A percentile compares a stretch with the other conserved stretches of the same genome.
Evolutionary conservation across 2,888 invertebrate species (phyloP).

Genomic region (Rhagonycha lutea): DNA sequence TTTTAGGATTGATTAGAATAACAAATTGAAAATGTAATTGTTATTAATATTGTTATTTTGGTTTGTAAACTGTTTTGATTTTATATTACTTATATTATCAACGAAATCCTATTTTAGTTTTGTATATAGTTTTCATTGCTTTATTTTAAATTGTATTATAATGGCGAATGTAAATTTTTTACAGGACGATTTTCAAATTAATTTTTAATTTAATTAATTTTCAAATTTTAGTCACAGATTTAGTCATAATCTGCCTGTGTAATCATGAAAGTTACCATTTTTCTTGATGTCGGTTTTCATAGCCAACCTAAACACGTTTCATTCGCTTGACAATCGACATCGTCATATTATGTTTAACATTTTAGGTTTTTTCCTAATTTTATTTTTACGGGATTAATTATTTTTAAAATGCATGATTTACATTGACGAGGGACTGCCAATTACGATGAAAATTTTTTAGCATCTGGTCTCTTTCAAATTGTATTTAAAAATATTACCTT

Average conservation of each 20-base stretch:
- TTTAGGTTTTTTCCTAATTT: background rate
- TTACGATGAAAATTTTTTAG: too few species aligned
- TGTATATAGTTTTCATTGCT: slow-evolving; percentile 1
- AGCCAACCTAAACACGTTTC: background rate
- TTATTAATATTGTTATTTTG: slow-evolving; percentile 1
- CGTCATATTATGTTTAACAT: background rate
- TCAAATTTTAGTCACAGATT: background rate
- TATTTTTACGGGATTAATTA: background rate
- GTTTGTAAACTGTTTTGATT: background rate
- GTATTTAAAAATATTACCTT: too few species aligned
- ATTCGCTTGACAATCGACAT: background rate
- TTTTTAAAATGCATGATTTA: too few species aligned
- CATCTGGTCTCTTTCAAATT: too few species aligned
- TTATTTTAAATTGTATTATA: slow-evolving; percentile 2
- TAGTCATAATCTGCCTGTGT: background rate
- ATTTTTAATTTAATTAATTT: background rate
- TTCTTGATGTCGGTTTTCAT: background rate
- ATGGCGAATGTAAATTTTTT: background rate
- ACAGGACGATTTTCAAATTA: background rate
- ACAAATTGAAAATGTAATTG: background rate
- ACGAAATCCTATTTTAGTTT: slow-evolving; percentile 2
- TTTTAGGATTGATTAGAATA: background rate
- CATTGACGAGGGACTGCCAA: too few species aligned
- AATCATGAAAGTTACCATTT: background rate
- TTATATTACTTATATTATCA: background rate